Evolutionary conservation across 92 coral and sea anemone species (phyloP).

Genomic region (Plumapathes pennacea): DNA sequence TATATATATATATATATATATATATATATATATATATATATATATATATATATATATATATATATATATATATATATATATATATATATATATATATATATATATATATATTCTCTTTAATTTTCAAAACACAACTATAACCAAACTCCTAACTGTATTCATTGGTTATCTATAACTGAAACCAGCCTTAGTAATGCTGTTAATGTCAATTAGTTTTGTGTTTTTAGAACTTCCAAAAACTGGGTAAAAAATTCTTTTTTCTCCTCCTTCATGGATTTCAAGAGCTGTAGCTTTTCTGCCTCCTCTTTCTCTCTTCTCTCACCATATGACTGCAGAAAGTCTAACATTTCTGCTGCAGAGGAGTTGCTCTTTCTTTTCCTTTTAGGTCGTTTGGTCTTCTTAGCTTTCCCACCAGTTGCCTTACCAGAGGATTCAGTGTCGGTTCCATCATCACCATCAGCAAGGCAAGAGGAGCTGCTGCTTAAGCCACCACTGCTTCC

Average conservation of each 20-base stretch:
- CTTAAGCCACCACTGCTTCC: not conserved
- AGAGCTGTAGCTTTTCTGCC: slow-evolving; percentile 38
- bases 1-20: too few relatives aligned
- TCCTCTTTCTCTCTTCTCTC: slow-evolving; percentile 57
- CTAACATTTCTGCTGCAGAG: slow-evolving; percentile 50
- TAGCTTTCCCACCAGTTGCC: slow-evolving; percentile 20
- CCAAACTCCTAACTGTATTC: too few relatives aligned
- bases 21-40: too few relatives aligned
- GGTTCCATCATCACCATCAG: not conserved
- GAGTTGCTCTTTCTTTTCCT: slow-evolving; percentile 50
- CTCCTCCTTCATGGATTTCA: slow-evolving; percentile 34
- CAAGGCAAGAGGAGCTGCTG: not conserved
- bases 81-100: too few relatives aligned
- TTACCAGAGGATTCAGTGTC: slow-evolving; percentile 1
- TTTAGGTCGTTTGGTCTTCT: slow-evolving; percentile 25
- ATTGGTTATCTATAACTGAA: too few relatives aligned
- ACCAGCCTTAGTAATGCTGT: too few relatives aligned
- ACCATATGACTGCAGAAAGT: slow-evolving; percentile 40
- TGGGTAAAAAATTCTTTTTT: slow-evolving; percentile 42
- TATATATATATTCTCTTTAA: too few relatives aligned
- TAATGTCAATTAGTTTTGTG: too few relatives aligned
- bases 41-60: too few relatives aligned
- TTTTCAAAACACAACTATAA: too few relatives aligned
- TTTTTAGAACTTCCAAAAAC: slow-evolving; percentile 39
- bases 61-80: too few relatives aligned